A percentile compares a stretch with the other conserved stretches of the same genome.
Evolutionary conservation across 2,888 invertebrate genomes (phyloP).

Genomic region (Ceriagrion tenellum): DNA sequence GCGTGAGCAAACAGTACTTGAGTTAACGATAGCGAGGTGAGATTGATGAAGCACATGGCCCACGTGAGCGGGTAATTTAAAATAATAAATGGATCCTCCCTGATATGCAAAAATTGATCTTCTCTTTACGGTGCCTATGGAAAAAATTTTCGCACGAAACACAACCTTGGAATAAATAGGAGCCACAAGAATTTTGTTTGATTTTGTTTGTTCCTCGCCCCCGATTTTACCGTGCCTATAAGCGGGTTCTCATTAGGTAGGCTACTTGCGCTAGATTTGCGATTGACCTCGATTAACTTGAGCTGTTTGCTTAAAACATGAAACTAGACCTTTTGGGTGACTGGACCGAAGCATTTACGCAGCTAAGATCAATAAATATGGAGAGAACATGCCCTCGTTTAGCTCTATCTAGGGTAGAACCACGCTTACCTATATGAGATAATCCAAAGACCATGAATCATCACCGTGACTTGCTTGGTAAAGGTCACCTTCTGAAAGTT

Average conservation of each 20-base stretch:
- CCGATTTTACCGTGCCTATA: not conserved
- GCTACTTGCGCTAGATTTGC: not conserved
- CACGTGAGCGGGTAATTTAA: not conserved
- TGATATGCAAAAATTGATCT: not conserved
- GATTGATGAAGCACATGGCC: not conserved
- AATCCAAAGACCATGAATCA: too few relatives aligned
- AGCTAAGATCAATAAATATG: too few relatives aligned
- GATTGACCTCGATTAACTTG: not conserved
- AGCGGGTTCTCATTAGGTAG: not conserved
- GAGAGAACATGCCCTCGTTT: too few relatives aligned
- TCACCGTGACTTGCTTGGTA: too few relatives aligned
- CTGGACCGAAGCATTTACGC: too few relatives aligned
- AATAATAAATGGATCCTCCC: not conserved
- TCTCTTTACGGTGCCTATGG: not conserved
- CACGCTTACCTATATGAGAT: too few relatives aligned
- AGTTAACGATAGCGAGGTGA: not conserved
- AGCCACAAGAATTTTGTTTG: not conserved
- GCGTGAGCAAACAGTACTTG: not conserved
- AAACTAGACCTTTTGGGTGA: too few relatives aligned
- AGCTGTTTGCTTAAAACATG: not conserved
- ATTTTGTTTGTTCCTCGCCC: not conserved
- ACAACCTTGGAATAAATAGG: not conserved
- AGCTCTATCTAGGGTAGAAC: too few relatives aligned
- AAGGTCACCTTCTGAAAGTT: too few relatives aligned
- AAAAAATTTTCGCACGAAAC: not conserved